Evolutionary conservation across 2,888 invertebrate genomes (phyloP), one percentile per base, ranked within the genome.

Genomic region (Andricus quercusramuli): DNA sequence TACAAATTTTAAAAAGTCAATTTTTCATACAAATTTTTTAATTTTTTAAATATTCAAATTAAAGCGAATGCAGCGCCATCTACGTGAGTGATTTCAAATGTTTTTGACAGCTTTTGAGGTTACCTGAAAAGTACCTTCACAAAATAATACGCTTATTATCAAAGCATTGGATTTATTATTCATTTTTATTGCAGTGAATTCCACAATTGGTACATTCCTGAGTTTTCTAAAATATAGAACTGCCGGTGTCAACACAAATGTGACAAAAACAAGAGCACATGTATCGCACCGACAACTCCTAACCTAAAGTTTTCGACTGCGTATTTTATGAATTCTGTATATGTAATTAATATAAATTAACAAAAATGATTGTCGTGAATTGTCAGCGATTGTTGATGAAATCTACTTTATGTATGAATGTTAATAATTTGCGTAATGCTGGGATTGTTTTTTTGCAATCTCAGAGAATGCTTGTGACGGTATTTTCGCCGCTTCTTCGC

Each of bases 321-420:
- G 37, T 62, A 25, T 13, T 59, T 15, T 13, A 22, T 62, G 1
- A 62, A 62, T 62, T 62, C 13, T 25, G 3, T 62, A 9, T 37
- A 8, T 59, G 20, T 56, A 11, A 25, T 25, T 25, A 29, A 22
- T 6, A 29, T 13, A 15, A 25, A 29, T 15, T 25, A 6, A 68
- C 20, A 17, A 47, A 56, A 56, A 74, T 74, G 74, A n/a, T 74
- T 56, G 29, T 74, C 11, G n/a, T 51, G n/a, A 74, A 56, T 32
- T 32, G 29, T 74, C 74, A 74, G 56, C 74, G 56, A 32, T 74
- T 56, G 20, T 11, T 74, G 20, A 20, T 56, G 11, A 29, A 74
- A n/a, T 51, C 74, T 32, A 25, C 11, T 32, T 9, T 32, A 6
- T 32, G 11, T n/a, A 56, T n/a, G 20, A 74, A 25, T 56, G n/a